Percentiles rank a stretch among this genome's conserved stretches.
phyloP scores from a whole-genome alignment of 1,140 invertebrate genomes.

The Radopholus similis region DNA sequence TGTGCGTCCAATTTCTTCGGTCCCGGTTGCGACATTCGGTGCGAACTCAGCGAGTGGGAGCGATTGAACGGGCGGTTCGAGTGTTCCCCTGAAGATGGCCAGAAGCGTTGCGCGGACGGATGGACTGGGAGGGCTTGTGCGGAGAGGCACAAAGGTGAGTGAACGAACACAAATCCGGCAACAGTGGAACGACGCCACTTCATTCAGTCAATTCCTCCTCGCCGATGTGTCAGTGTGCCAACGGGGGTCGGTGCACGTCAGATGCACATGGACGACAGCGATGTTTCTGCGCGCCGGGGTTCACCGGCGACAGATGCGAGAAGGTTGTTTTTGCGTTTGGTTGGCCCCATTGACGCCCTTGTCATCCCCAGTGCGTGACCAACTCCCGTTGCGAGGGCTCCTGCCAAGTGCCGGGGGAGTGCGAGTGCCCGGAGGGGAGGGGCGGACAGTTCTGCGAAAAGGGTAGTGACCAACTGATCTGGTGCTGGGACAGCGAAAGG shows the following conservation, averaged over 20 bases:
- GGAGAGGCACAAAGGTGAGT: neutral
- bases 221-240: conserved; percentile 20
- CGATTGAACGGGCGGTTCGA: conserved; percentile 16
- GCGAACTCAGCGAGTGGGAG: conserved; percentile 23
- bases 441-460: conserved; percentile 27
- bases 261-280: neutral
- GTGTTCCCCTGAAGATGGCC: neutral
- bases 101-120: conserved; percentile 18
- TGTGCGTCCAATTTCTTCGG: conserved; percentile 24
- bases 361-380: conserved; percentile 15
- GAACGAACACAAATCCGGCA: no score
- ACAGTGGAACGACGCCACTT: neutral
- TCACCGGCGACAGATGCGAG: conserved; percentile 18
- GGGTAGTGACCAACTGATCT: neutral
- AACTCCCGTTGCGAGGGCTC: conserved; percentile 19
- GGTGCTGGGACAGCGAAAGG: neutral
- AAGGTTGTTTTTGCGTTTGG: conserved; percentile 14
- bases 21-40: conserved; percentile 16
- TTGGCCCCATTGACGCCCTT: neutral
- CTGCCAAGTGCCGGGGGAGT: conserved; percentile 15
- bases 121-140: conserved; percentile 10
- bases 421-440: conserved; percentile 27
- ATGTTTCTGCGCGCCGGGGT: conserved; percentile 21
- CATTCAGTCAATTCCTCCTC: neutral
- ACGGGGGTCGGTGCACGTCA: conserved; percentile 22